Base-by-base conservation (phyloP, 2,888 invertebrate species). In the Drosophila lacicola region DNA sequence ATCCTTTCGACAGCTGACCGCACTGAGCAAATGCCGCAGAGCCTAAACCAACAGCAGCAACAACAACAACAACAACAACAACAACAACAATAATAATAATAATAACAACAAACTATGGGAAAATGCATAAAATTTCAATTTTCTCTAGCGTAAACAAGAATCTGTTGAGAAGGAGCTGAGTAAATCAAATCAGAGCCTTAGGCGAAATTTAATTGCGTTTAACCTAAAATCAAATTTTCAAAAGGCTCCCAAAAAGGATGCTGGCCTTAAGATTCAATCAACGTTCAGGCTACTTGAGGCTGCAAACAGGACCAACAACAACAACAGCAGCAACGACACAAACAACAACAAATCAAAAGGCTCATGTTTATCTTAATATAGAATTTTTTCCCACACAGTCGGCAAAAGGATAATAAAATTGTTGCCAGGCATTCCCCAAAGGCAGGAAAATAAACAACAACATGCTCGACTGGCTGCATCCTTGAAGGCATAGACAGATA, bases 121-220 rank as follows among this genome's bases (percentile, higher is more conserved):
- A 78, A 71, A 71, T 81, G 75, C 63, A 88, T 75, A 82, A 84
- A 81, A 84, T 89, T 89, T 69, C 85, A 78, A 87, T 89, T 89
- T 89, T 78, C 65, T 72, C 46, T 69, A 73, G 72, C 82, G 78
- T 72, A 88, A 82, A 84, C 82, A 84, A 66, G 60, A 47, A 62
- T 57, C 46, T 53, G 63, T 56, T 21, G 39, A 14, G 41, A 17
- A 45, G 47, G 11, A 54, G 39, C 56, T 33, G 50, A 33, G 57
- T 36, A 87, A 78, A 83, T 78, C 69, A 85, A 84, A 89, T 88
- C 83, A 81, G 68, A 57, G 74, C 90, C 77, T 46, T 55, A 53
- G 83, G 84, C 78, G 69, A 89, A 86, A 82, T 88, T 85, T 85
- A 89, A 85, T 85, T 85, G 88, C 82, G 86, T 89, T 85, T 88